Evolutionary conservation across 2,113 vertebrate genomes (phyloP).

Genomic region (Corvus hawaiiensis): DNA sequence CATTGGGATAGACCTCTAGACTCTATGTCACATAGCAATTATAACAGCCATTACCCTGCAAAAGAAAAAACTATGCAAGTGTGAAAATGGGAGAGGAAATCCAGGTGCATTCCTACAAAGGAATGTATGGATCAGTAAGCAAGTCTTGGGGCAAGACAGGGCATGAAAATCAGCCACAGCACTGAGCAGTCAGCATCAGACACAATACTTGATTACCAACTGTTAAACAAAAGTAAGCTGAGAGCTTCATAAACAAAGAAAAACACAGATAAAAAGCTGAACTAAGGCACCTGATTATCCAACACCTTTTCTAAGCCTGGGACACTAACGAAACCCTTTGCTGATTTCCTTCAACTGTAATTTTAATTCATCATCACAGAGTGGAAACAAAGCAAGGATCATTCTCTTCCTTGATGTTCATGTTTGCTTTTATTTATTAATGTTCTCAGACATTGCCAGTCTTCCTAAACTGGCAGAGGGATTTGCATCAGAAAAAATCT

Average conservation of each 20-base stretch:
- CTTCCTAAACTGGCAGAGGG: neutral
- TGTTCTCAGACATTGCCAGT: neutral
- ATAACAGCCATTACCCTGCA: neutral
- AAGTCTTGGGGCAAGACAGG: neutral
- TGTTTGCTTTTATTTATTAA: conserved; percentile 35
- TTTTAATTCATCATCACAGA: neutral
- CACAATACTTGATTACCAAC: neutral
- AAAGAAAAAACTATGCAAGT: conserved; percentile 27
- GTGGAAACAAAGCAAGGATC: neutral
- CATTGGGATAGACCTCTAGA: neutral
- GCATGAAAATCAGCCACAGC: neutral
- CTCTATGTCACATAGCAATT: neutral
- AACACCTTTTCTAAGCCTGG: neutral
- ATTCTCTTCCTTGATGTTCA: conserved; percentile 8
- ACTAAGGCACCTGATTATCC: neutral
- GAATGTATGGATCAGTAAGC: neutral
- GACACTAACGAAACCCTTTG: neutral
- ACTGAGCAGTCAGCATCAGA: neutral
- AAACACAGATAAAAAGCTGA: neutral
- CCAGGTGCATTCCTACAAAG: neutral
- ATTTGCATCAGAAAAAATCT: conserved; percentile 27
- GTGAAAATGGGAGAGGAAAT: conserved; percentile 28
- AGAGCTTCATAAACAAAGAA: neutral
- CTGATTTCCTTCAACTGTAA: neutral
- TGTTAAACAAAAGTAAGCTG: neutral